Percentiles rank a stretch among this genome's conserved stretches.
Evolutionary conservation across 1,140 invertebrate species (phyloP).

Genomic region (Archivesica marissinica): DNA sequence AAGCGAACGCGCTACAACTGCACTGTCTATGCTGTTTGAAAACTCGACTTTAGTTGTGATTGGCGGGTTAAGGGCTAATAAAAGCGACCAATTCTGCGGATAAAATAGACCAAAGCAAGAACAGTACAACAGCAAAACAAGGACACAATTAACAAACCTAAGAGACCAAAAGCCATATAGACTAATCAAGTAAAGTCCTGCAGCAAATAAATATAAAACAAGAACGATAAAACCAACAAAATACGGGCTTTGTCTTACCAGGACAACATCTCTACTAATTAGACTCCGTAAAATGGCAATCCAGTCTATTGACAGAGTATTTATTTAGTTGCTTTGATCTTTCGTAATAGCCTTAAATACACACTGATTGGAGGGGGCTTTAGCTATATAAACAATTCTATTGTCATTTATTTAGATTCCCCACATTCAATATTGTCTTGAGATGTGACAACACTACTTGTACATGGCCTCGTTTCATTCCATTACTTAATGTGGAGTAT

Average conservation of each 20-base stretch:
- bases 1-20: too few relatives aligned
- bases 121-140: too few relatives aligned
- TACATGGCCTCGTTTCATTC: not conserved
- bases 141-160: too few relatives aligned
- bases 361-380: not conserved
- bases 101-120: too few relatives aligned
- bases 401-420: constrained; percentile 8
- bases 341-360: constrained; percentile 15
- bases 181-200: too few relatives aligned
- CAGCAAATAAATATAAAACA: too few relatives aligned
- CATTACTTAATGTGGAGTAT: not conserved
- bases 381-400: constrained; percentile 2
- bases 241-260: not conserved
- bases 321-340: constrained; percentile 33
- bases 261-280: not conserved
- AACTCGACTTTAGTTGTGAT: too few relatives aligned
- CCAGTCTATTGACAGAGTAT: not conserved
- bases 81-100: too few relatives aligned
- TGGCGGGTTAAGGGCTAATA: too few relatives aligned
- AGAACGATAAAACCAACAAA: not conserved
- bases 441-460: not conserved
- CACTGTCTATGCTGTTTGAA: too few relatives aligned
- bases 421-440: not conserved
- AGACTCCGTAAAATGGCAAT: constrained; percentile 13
- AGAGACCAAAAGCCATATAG: too few relatives aligned